Conservation (phyloP, 2,888 invertebrate species). For the Ennomos quercinarius region DNA sequence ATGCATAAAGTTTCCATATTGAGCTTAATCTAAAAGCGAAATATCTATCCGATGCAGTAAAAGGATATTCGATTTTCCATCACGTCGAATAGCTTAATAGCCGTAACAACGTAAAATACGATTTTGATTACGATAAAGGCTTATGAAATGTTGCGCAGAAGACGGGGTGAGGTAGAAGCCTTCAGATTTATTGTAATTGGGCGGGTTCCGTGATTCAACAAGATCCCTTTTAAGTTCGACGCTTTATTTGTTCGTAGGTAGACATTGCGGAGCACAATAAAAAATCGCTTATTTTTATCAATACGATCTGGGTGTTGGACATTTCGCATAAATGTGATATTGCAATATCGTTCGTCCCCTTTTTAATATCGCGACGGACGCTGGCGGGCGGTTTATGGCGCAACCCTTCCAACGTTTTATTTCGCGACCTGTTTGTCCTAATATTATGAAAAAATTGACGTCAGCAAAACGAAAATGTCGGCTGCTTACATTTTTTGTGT, state of each 20-base stretch:
- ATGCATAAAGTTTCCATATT: slow-evolving; percentile 26
- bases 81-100: slow-evolving; percentile 66
- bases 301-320: slow-evolving; percentile 84
- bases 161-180: slow-evolving; percentile 35
- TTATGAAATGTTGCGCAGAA: slow-evolving; percentile 46
- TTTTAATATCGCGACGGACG: slow-evolving; percentile 85
- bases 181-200: slow-evolving; percentile 40
- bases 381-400: slow-evolving; percentile 82
- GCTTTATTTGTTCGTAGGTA: slow-evolving; percentile 38
- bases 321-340: slow-evolving; percentile 86
- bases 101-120: slow-evolving; percentile 67
- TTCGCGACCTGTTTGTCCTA: slow-evolving; percentile 84
- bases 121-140: slow-evolving; percentile 70
- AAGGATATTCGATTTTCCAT: slow-evolving; percentile 64
- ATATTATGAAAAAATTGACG: slow-evolving; percentile 83
- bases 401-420: slow-evolving; percentile 85
- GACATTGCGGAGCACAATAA: slow-evolving; percentile 76
- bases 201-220: slow-evolving; percentile 38
- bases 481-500: slow-evolving; percentile 61
- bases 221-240: slow-evolving; percentile 34
- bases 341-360: slow-evolving; percentile 85
- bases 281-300: slow-evolving; percentile 86
- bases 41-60: slow-evolving; percentile 40
- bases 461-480: slow-evolving; percentile 76
- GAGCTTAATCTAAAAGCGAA: slow-evolving; percentile 37